phyloP scores from a whole-genome alignment of 2,888 invertebrate species.

The Eupithecia subumbrata region DNA sequence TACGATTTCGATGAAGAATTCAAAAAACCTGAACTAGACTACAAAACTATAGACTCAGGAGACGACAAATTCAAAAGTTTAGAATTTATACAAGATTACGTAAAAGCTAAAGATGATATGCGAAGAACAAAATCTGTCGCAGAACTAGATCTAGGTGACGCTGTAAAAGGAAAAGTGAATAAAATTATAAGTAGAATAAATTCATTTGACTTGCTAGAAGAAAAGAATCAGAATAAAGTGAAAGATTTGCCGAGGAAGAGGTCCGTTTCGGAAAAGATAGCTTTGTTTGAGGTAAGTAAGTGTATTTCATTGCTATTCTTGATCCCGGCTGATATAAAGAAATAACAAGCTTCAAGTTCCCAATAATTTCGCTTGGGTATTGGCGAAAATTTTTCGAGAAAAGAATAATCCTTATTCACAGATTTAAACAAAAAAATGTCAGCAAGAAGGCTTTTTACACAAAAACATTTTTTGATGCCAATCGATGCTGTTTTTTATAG shows the following conservation, averaged over 20 bases:
- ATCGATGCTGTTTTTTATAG: no score
- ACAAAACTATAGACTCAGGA: constrained; percentile 30
- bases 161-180: constrained; percentile 63
- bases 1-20: constrained; percentile 21
- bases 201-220: constrained; percentile 57
- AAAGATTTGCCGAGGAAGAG: constrained; percentile 64
- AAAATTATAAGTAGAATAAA: constrained; percentile 63
- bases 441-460: no score
- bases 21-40: constrained; percentile 21
- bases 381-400: no score
- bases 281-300: constrained; percentile 75
- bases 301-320: no score
- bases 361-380: no score
- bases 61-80: constrained; percentile 30
- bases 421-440: no score
- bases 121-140: constrained; percentile 58
- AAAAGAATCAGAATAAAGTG: constrained; percentile 51
- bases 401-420: no score
- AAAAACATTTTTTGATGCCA: no score
- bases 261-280: constrained; percentile 70
- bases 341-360: no score
- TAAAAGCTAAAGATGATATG: constrained; percentile 29
- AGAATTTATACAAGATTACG: constrained; percentile 33
- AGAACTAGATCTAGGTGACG: constrained; percentile 64
- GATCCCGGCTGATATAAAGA: no score